phyloP scores from a whole-genome alignment of 2,797 vertebrate species.

The Lates japonicus region DNA sequence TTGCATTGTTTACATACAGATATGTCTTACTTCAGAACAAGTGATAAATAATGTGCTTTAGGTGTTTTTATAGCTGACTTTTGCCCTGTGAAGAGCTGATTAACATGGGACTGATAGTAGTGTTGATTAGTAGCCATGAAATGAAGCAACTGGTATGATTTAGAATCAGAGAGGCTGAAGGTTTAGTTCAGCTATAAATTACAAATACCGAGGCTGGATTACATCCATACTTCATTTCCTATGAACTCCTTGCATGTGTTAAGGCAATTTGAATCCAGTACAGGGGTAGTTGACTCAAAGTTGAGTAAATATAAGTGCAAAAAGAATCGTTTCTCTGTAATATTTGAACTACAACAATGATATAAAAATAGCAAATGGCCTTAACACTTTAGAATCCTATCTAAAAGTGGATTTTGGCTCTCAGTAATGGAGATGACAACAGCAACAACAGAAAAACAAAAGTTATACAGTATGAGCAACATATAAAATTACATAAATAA shows the following conservation, averaged over 20 bases:
- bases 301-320: not conserved
- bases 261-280: no score
- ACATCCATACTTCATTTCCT: no score
- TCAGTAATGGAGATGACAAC: constrained; percentile 65
- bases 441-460: constrained; percentile 72
- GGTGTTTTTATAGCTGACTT: not conserved
- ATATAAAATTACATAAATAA: constrained; percentile 78
- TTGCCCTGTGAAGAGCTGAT: not conserved
- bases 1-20: not conserved
- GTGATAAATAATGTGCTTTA: not conserved
- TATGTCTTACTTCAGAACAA: not conserved
- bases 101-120: not conserved
- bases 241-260: no score
- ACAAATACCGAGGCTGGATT: no score
- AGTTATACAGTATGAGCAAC: constrained; percentile 75
- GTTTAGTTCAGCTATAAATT: no score
- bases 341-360: not conserved
- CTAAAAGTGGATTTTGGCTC: constrained; percentile 20
- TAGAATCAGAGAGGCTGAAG: no score
- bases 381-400: not conserved
- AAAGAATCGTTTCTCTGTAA: not conserved
- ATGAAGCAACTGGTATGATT: no score
- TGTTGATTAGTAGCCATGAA: not conserved
- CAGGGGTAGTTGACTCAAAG: no score
- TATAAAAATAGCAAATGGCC: not conserved